Evolutionary conservation across 2,888 invertebrate species (phyloP).

Genomic region (Mylabris sibirica): DNA sequence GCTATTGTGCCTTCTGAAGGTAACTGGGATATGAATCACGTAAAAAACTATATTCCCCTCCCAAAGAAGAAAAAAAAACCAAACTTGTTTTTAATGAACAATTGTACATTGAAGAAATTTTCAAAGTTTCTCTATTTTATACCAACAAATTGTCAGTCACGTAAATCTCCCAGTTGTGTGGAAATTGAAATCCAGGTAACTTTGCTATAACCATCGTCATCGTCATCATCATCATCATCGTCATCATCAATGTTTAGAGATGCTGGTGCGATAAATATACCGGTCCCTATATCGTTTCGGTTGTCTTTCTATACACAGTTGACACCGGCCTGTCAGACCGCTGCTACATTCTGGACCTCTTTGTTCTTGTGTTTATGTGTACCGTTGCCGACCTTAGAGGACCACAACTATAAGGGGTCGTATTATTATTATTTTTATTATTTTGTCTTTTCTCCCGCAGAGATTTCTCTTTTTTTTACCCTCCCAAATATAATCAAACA

Average conservation of each 20-base stretch:
- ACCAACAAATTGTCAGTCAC: constrained; percentile 5
- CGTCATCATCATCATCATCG: constrained; percentile 3
- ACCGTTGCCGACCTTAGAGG: constrained; percentile 47
- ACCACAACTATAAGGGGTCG: constrained; percentile 9
- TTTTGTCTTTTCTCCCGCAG: constrained; percentile 26
- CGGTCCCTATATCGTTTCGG: constrained; percentile 46
- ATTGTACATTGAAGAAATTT: background rate
- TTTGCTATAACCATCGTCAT: background rate
- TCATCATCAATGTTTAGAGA: constrained; percentile 35
- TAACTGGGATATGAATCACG: constrained; percentile 27
- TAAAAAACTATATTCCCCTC: constrained; percentile 1
- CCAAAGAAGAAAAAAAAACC: no score
- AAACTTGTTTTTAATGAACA: constrained; percentile 12
- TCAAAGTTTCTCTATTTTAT: background rate
- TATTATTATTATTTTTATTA: background rate
- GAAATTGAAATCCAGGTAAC: constrained; percentile 1
- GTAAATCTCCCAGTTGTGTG: constrained; percentile 5
- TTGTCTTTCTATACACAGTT: constrained; percentile 48
- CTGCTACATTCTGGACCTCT: constrained; percentile 46
- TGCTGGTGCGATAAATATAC: constrained; percentile 51
- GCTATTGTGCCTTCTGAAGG: constrained; percentile 50
- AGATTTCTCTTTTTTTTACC: constrained; percentile 35
- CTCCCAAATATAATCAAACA: background rate
- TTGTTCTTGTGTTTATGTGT: constrained; percentile 43
- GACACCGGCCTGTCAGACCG: constrained; percentile 54